Evolutionary conservation across 2,888 invertebrate genomes (phyloP).

Genomic region (Agrochola lota): DNA sequence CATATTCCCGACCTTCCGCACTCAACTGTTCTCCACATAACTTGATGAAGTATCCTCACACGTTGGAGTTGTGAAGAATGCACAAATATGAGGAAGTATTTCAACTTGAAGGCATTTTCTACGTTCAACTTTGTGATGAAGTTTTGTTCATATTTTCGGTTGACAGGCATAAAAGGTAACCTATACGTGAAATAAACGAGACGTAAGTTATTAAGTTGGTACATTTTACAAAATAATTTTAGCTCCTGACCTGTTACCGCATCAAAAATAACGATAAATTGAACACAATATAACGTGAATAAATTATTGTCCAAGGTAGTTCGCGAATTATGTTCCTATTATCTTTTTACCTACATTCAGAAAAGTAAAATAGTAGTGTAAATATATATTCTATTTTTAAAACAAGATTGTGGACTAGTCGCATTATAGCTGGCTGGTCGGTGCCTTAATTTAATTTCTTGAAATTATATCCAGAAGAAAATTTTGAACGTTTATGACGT

Average conservation of each 20-base stretch:
- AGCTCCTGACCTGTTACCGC: background rate
- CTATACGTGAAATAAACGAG: background rate
- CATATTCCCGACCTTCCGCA: slow-evolving; percentile 35
- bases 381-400: background rate
- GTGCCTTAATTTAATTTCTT: background rate
- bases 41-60: slow-evolving; percentile 69
- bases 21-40: slow-evolving; percentile 60
- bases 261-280: background rate
- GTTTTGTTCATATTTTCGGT: slow-evolving; percentile 11
- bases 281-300: background rate
- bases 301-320: background rate
- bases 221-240: background rate
- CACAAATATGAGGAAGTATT: slow-evolving; percentile 58
- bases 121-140: slow-evolving; percentile 25
- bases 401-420: slow-evolving; percentile 1
- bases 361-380: no score
- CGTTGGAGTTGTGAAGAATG: slow-evolving; percentile 60
- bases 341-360: background rate
- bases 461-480: background rate
- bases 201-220: background rate
- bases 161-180: background rate
- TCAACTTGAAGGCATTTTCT: slow-evolving; percentile 42
- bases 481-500: background rate
- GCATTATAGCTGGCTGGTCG: background rate
- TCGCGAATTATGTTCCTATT: background rate